Base-by-base conservation (phyloP, 2,113 vertebrate genomes). In the Pycnonotus jocosus region DNA sequence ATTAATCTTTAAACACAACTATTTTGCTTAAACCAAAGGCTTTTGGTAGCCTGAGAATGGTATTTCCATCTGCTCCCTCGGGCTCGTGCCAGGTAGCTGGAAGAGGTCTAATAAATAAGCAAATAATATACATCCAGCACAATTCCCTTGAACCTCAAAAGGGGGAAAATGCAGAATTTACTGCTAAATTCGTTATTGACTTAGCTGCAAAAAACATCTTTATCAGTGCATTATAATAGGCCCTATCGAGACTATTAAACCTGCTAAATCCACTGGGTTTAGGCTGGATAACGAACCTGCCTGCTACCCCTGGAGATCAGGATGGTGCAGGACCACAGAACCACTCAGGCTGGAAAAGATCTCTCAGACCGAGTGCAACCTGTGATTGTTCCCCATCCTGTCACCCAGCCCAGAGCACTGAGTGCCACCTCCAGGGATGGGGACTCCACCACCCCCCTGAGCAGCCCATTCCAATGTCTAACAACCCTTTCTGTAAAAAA, bases 1-100 rank as follows among this genome's bases (percentile, higher is more conserved):
- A 98, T 98, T 98, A 98, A 98, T 98, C 97, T 98, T 98, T 98
- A 98, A 98, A 97, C 97, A 97, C 96, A 98, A 96, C 97, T 97
- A 95, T 98, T 98, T 98, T 98, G 96, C 96, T 98, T 98, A 97
- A 98, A 96, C 97, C 97, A 93, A 91, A 94, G 95, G 94, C 92
- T 97, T 88, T 74, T 27, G 94, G 96, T 96, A 91, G 94, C 38
- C 71, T 47, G 73, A 60, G 79, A 83, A 57, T 53, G 81, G 71
- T 61, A 66, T 88, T 89, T 88, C 81, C 87, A 45, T 48, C 89
- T 82, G 61, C 35, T 88, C 87, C 93, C 82, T 22, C 4, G 47
- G 84, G 91, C n/a, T 89, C 8, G 1, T 57, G 70, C 85, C 84
- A 93, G 73, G 79, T 93, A 95, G 62, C n/a, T 79, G 8, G 54